Evolutionary conservation across 2,888 invertebrate species (phyloP), one percentile per base, ranked within the genome.

Genomic region (Drosophila limbata): DNA sequence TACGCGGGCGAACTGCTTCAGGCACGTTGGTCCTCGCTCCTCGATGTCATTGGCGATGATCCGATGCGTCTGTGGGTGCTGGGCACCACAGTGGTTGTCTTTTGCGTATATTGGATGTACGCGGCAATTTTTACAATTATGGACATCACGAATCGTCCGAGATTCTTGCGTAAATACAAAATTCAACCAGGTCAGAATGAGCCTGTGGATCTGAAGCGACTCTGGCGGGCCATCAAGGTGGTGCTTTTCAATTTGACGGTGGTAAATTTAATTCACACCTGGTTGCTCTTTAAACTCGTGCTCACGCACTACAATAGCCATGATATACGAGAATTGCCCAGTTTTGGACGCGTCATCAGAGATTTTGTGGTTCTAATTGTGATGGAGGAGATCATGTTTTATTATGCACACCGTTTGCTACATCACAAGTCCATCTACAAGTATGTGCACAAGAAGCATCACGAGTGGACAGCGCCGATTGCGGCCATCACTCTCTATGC

Each of bases 401-500:
- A 97, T 91, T 97, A 97, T 91, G 95, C 95, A 2, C 97, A 97
- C 92, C 95, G 96, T 94, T 90, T 96, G 68, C 92, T 97, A 37
- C 97, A 97, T 90, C 95, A 95, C 83, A 95, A 95, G 51, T 92
- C 93, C 55, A 90, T 97, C 31, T 97, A 97, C 93, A 96, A 95
- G 86, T 94, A 95, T 88, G 95, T 97, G 73, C 97, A 97, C 92
- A 97, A 97, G 91, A 94, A 95, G 83, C 97, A 97, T 90, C 97
- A 97, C 84, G 96, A 97, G 91, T 97, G 97, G 97, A 96, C 96
- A 0, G 95, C 97, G 0, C 97, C 97, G 0, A 95, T 97, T 51
- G 96, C 97, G 0, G 94, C 96, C 3, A 95, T 96, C 0, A 95
- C 96, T 2, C 93, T 96, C 42, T 97, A 97, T 90, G 95, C 96